phyloP scores from a whole-genome alignment of 1,140 invertebrate genomes.

The Pteromalus puparum region DNA sequence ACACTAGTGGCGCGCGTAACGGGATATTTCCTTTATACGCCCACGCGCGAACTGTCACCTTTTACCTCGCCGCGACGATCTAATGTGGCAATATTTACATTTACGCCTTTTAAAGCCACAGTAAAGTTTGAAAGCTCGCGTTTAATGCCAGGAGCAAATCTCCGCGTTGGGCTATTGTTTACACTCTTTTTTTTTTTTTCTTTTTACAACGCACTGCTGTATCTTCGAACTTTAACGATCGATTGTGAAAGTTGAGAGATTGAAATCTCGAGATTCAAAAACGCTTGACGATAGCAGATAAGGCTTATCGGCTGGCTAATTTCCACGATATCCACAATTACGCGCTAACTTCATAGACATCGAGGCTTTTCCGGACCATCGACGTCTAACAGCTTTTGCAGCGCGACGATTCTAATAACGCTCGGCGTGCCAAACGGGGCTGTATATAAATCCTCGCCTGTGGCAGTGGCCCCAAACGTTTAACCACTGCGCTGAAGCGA shows the following conservation, averaged over 20 bases:
- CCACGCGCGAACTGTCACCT: too few relatives aligned
- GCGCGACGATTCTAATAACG: constrained; percentile 12
- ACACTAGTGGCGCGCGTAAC: not conserved
- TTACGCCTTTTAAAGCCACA: too few relatives aligned
- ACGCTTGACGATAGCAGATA: too few relatives aligned
- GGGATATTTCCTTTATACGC: not conserved
- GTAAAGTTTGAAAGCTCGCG: not conserved
- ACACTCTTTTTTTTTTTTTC: too few relatives aligned
- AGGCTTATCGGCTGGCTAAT: too few relatives aligned
- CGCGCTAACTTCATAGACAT: constrained; percentile 1
- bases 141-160: not conserved
- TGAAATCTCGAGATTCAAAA: too few relatives aligned
- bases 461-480: not conserved
- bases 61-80: too few relatives aligned
- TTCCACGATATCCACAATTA: not conserved
- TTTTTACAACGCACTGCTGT: too few relatives aligned
- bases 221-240: not conserved
- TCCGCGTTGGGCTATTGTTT: too few relatives aligned
- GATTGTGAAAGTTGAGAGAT: too few relatives aligned
- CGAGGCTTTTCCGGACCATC: not conserved
- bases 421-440: not conserved
- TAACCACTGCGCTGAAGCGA: not conserved
- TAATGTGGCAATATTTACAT: too few relatives aligned
- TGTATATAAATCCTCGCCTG: not conserved
- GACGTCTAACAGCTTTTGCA: not conserved